Base-by-base conservation (phyloP, 2,113 vertebrate species). In the Ageneiosus marmoratus region DNA sequence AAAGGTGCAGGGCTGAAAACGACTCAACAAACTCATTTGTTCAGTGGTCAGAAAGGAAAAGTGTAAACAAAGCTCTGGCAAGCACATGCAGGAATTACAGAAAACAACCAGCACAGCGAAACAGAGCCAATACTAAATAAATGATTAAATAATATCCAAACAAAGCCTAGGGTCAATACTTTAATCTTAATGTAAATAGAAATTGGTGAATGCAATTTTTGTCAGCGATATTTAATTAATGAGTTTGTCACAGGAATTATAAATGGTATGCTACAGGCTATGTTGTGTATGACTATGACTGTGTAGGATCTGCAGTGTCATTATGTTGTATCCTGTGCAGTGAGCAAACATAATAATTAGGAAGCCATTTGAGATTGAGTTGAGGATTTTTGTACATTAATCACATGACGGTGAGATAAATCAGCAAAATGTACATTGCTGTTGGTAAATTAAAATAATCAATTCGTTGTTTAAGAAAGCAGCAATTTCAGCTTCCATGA, bases 221-320 rank as follows among this genome's bases (percentile, higher is more conserved):
- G 4, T 65, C 10, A 44, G 2, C n/a, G 2, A 51, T 74, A 75
- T 75, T 75, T 75, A 53, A 55, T 53, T 18, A 10, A 51, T 53
- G 50, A 29, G 27, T 75, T 18, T 51, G 73, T 53, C 12, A 55
- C 27, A 75, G 73, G 29, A 75, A 32, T 55, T 55, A 76, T 76
- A 55, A 76, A 76, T 37, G 15, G 18, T 4, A 76, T 37, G 73
- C 48, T 32, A 74, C 46, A 32, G 72, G 48, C 29, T 50, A 55
- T 76, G 73, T 55, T 55, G 51, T 55, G 8, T 5, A 34, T 29
- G 34, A 1, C 15, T 5, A 34, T 29, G 34, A 1, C 15, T 53
- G 29, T 76, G 20, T 7, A 37, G 50, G 18, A 34, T 53, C 29
- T 11, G 13, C 16, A 53, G 20, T 12, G 18, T 9, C 8, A 29